Conservation (phyloP, 2,888 invertebrate genomes). For the Microctonus hyperodae region DNA sequence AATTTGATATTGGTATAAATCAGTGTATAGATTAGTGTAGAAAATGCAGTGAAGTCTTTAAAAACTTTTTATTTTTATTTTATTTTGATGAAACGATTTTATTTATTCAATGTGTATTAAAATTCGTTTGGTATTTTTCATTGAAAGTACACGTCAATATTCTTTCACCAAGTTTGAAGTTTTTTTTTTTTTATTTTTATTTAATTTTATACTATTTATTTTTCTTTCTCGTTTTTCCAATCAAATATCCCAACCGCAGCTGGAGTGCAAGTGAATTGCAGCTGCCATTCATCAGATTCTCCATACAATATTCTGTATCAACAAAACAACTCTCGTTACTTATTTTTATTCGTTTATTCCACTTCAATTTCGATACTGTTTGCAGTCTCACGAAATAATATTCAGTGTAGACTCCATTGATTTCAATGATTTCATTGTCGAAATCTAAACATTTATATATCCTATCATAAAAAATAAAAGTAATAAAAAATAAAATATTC, state of each 20-base stretch:
- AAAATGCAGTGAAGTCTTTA: too few species aligned
- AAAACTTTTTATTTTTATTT: too few species aligned
- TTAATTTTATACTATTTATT: neutral
- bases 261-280: constrained; percentile 37
- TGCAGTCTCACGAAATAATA: neutral
- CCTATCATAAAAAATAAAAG: neutral
- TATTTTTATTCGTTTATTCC: constrained; percentile 25
- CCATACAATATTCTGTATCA: constrained; percentile 25
- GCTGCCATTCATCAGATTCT: constrained; percentile 36
- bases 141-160: constrained; percentile 17
- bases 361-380: constrained; percentile 14
- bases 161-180: constrained; percentile 10
- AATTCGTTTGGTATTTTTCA: constrained; percentile 3
- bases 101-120: too few species aligned
- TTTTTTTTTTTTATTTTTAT: neutral
- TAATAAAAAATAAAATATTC: neutral
- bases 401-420: neutral
- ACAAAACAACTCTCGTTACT: constrained; percentile 23
- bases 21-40: too few species aligned
- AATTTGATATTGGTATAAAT: too few species aligned
- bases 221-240: constrained; percentile 30
- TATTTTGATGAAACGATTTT: neutral
- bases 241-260: constrained; percentile 36
- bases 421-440: neutral
- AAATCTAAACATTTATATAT: too few species aligned